phyloP scores from a whole-genome alignment of 2,113 vertebrate species.

The Aramus guarauna region DNA sequence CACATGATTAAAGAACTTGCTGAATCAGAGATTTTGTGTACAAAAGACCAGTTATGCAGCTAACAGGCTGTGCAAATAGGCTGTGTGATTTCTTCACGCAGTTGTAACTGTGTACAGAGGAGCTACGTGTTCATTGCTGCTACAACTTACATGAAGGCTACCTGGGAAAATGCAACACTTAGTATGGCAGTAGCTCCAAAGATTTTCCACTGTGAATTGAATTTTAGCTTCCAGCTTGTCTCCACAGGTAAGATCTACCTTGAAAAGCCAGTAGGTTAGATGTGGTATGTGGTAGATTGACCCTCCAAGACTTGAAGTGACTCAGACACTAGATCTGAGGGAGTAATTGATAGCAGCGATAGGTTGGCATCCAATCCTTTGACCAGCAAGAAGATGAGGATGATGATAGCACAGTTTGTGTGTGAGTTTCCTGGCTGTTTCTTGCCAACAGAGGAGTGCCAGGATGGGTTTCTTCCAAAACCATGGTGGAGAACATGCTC shows the following conservation, averaged over 20 bases:
- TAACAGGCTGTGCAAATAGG: conserved; percentile 4
- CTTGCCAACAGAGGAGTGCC: background rate
- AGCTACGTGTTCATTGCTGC: background rate
- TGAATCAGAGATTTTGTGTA: conserved; percentile 53
- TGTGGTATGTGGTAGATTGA: background rate
- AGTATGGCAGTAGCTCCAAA: background rate
- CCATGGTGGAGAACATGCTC: background rate
- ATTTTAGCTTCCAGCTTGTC: background rate
- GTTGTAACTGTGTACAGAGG: background rate
- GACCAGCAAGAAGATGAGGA: background rate
- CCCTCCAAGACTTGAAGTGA: background rate
- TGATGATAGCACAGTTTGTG: background rate
- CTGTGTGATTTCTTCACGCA: background rate
- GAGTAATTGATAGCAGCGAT: background rate
- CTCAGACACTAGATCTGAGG: conserved; percentile 10
- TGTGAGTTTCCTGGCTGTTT: background rate
- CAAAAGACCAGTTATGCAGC: conserved; percentile 53
- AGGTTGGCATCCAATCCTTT: background rate
- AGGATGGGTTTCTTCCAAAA: background rate
- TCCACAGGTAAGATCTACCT: background rate
- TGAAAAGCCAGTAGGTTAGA: background rate
- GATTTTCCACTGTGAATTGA: background rate
- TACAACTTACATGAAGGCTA: background rate
- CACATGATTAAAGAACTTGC: conserved; percentile 26
- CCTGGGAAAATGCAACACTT: fast-evolving